phyloP scores from a whole-genome alignment of 2,113 vertebrate species.

The Murina feae region DNA sequence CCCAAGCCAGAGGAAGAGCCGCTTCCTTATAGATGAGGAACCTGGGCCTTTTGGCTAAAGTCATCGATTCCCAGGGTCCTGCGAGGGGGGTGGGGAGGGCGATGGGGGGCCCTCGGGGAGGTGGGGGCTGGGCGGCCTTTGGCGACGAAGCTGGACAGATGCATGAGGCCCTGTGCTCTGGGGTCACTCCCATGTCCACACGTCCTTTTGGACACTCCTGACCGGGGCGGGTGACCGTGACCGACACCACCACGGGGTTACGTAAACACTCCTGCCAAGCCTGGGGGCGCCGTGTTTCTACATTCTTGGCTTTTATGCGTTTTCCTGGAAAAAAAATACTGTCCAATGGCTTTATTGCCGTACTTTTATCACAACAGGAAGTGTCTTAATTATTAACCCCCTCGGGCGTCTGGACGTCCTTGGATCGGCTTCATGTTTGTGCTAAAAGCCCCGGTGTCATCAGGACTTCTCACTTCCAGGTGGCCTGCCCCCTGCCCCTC shows the following conservation, averaged over 20 bases:
- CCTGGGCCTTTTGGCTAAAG: not conserved
- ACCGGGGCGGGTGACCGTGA: fast-evolving
- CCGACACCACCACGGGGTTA: not conserved
- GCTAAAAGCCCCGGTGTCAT: not conserved
- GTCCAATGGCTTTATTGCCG: not conserved
- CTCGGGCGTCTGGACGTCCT: not conserved
- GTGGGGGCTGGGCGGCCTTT: not conserved
- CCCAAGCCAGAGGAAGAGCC: not conserved
- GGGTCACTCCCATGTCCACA: not conserved
- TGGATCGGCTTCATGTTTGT: slow-evolving; percentile 1
- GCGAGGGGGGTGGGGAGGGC: not conserved
- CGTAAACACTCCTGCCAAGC: not conserved
- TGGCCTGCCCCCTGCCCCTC: not conserved
- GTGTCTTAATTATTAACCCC: not conserved
- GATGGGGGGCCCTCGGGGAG: not conserved
- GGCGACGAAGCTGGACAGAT: fast-evolving
- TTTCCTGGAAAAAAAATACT: not conserved
- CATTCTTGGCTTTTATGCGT: not conserved
- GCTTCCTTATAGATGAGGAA: not conserved
- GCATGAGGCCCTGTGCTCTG: fast-evolving
- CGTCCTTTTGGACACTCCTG: fast-evolving
- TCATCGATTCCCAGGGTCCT: not conserved
- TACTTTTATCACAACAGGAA: not conserved
- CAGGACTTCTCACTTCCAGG: slow-evolving; percentile 13
- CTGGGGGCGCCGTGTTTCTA: not conserved